These are phyloP conservation scores for Tragelaphus eurycerus DNA, from an alignment of 2,797 vertebrate species.

Conservation along the genomic window DNA sequence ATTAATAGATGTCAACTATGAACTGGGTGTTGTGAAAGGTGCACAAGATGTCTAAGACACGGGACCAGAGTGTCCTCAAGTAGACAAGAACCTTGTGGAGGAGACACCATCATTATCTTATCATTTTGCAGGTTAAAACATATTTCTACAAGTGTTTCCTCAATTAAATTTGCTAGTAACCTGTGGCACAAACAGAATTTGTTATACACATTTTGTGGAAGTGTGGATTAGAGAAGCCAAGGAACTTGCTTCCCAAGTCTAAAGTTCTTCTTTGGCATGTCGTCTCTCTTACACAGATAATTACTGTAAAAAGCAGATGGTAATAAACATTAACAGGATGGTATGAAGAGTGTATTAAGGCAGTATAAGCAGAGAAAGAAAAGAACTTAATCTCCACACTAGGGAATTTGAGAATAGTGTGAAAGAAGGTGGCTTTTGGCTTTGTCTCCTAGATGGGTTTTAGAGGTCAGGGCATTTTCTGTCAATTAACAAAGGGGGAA, in stretches of 20 bases:
- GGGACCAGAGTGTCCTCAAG: not conserved
- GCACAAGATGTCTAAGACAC: not conserved
- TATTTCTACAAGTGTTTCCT: not conserved
- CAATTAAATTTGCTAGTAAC: constrained; percentile 1
- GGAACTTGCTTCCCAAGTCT: not conserved
- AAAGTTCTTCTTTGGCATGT: not conserved
- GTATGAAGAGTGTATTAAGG: not conserved
- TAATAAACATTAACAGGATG: not conserved
- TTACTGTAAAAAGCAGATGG: not conserved
- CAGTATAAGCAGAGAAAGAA: not conserved
- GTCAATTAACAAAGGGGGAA: not conserved
- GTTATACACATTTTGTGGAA: not conserved
- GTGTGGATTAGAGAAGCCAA: not conserved
- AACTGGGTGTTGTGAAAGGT: not conserved
- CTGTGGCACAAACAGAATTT: not conserved
- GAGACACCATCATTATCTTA: not conserved
- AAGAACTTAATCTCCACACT: not conserved
- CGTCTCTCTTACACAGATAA: not conserved
- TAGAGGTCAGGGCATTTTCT: not conserved
- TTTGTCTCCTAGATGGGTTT: not conserved
- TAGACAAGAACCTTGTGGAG: not conserved
- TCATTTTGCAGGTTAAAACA: not conserved
- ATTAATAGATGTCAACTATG: not conserved
- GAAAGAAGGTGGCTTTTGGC: not conserved
- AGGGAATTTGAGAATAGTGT: not conserved